These are phyloP conservation scores for Melangyna quadrimaculata DNA, from an alignment of 2,888 invertebrate species.

Conservation along the genomic window DNA sequence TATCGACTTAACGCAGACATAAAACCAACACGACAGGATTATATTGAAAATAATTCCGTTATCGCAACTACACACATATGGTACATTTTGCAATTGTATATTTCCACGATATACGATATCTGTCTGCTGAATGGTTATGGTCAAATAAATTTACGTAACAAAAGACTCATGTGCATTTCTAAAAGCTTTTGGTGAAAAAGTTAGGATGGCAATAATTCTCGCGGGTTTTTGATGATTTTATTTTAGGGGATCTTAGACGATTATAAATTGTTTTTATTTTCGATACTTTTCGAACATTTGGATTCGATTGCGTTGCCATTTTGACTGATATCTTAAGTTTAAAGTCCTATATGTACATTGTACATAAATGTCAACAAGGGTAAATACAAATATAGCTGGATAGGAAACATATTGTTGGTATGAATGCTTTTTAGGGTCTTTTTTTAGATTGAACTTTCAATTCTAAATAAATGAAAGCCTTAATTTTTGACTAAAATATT, in stretches of 20 bases:
- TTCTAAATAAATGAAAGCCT: too few relatives aligned
- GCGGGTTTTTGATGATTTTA: not conserved
- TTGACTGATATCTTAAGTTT: too few relatives aligned
- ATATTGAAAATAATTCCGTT: constrained; percentile 23
- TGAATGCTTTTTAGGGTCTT: too few relatives aligned
- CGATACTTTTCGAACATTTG: too few relatives aligned
- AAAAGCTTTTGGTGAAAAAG: constrained; percentile 35
- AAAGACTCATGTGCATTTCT: constrained; percentile 39
- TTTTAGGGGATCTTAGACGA: not conserved
- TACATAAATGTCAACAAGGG: too few relatives aligned
- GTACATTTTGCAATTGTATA: not conserved
- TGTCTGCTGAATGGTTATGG: constrained; percentile 24
- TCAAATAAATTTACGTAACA: constrained; percentile 36
- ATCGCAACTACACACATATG: not conserved
- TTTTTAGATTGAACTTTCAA: too few relatives aligned
- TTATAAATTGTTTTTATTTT: not conserved
- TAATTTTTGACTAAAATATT: too few relatives aligned
- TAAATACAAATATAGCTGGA: too few relatives aligned
- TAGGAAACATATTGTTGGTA: too few relatives aligned
- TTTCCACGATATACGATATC: not conserved
- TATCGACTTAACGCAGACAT: constrained; percentile 28
- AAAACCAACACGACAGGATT: constrained; percentile 41
- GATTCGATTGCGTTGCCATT: too few relatives aligned
- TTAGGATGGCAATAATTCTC: constrained; percentile 4
- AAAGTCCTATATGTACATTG: too few relatives aligned